phyloP scores from a whole-genome alignment of 2,113 vertebrate genomes.

The Cygnus buccinator region DNA sequence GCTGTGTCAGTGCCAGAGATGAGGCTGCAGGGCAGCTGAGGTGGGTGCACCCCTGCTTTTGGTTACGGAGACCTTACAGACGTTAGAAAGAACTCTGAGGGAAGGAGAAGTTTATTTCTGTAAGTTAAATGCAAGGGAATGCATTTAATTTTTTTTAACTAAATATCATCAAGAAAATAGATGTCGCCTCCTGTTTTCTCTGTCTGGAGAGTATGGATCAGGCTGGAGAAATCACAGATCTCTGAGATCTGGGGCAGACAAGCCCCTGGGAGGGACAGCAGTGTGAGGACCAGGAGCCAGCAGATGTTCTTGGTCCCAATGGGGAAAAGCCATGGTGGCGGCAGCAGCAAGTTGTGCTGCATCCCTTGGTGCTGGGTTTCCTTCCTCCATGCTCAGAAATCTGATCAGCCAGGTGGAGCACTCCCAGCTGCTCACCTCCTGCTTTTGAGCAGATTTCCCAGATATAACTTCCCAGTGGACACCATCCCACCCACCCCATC shows the following conservation, averaged over 20 bases:
- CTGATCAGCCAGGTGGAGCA: rapidly evolving
- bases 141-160: not conserved
- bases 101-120: not conserved
- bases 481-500: not conserved
- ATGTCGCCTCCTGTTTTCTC: not conserved
- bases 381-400: not conserved
- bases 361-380: not conserved
- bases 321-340: not conserved
- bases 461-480: not conserved
- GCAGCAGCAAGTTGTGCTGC: not conserved
- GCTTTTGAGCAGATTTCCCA: not conserved
- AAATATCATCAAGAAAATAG: not conserved
- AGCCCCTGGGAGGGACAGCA: not conserved
- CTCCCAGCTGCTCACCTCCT: not conserved
- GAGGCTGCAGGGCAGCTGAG: not conserved
- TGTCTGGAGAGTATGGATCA: not conserved
- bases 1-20: not conserved
- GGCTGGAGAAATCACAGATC: not conserved
- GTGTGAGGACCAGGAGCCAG: not conserved
- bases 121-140: not conserved
- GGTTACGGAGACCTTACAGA: rapidly evolving
- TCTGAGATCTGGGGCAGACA: no score
- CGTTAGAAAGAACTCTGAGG: rapidly evolving
- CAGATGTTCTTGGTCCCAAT: rapidly evolving
- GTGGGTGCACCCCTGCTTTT: not conserved